Base-by-base conservation (phyloP, 2,113 vertebrate genomes). In the Albula glossodonta region DNA sequence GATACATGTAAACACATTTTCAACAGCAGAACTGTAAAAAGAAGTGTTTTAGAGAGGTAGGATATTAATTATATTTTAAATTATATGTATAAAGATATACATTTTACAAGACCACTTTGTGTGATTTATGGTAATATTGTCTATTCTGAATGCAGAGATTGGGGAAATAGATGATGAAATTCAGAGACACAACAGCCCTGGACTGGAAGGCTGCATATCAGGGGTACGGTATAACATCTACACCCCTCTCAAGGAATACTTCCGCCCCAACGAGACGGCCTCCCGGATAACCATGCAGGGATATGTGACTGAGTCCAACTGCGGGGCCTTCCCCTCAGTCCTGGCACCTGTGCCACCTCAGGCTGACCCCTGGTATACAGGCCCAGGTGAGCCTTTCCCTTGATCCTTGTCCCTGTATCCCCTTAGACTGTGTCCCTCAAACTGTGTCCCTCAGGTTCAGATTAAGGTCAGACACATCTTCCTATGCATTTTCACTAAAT, bases 211-310 rank as follows among this genome's bases (percentile, higher is more conserved):
- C 88, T 99, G 98, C 92, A 96, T 99, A 87, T 99, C 98, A 0
- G 98, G 98, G 10, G 98, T 99, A 74, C 96, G 97, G 81, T 99
- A 99, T 89, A 98, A 99, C 86, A 96, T 96, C 0, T 96, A 99
- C 0, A 96, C 97, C 52, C 98, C 98, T 2, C 95, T 99, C 10
- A 98, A 97, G 91, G 93, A 97, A 57, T 94, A 97, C 74, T 98
- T 99, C 93, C 93, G 98, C 48, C 96, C 97, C 0, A 96, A 96
- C 10, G 96, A 97, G 53, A 92, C 95, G 0, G 89, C 96, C 2
- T 95, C 94, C 57, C 96, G 96, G 0, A 96, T 99, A 50, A 95
- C 94, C 1, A 96, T 96, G 6, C 96, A 96, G 8, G 98, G 98
- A 2, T 95, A 96, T 0, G 94, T 99, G 84, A 95, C 97, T 0